Evolutionary conservation across 2,888 invertebrate genomes (phyloP).

Genomic region (Melinaea menophilus): DNA sequence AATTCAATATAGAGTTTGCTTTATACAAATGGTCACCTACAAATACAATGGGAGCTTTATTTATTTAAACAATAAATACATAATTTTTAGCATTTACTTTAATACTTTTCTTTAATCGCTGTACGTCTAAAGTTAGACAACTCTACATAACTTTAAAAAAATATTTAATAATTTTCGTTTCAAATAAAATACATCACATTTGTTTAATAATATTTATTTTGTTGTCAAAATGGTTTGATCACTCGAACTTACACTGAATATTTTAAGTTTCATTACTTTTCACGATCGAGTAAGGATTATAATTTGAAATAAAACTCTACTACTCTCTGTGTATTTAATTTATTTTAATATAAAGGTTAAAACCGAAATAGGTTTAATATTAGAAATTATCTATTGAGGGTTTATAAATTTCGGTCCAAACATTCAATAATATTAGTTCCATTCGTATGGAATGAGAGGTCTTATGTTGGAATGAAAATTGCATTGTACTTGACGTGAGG

Average conservation of each 20-base stretch:
- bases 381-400: too few relatives aligned
- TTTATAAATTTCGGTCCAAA: too few relatives aligned
- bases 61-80: constrained; percentile 12
- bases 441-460: not conserved
- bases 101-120: not conserved
- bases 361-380: too few relatives aligned
- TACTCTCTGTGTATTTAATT: too few relatives aligned
- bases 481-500: constrained; percentile 7
- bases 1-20: constrained; percentile 47
- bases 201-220: not conserved
- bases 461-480: not conserved
- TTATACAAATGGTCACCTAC: constrained; percentile 54
- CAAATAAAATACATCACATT: not conserved
- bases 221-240: not conserved
- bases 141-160: not conserved
- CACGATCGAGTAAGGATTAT: not conserved
- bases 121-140: not conserved
- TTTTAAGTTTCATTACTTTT: not conserved
- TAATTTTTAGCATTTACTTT: too few relatives aligned
- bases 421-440: not conserved
- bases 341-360: too few relatives aligned
- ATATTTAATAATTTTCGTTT: not conserved
- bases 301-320: too few relatives aligned
- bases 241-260: not conserved
- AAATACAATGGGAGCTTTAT: constrained; percentile 24